Conservation (phyloP, 2,113 vertebrate species). For the Oxygymnocypris stewartii region DNA sequence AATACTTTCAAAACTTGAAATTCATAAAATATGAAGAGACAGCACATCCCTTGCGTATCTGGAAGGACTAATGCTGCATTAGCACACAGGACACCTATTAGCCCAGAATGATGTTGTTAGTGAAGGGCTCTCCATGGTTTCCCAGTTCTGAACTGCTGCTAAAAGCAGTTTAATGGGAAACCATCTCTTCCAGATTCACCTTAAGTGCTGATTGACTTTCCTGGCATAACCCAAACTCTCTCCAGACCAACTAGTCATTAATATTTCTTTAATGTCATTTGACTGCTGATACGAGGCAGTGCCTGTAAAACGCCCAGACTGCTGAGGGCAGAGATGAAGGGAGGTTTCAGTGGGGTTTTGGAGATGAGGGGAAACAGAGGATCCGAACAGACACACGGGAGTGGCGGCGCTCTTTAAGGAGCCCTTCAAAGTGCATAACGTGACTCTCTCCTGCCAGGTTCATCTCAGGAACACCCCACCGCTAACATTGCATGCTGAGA, state of each 20-base stretch:
- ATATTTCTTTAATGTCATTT: slow-evolving; percentile 30
- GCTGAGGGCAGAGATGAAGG: slow-evolving; percentile 2
- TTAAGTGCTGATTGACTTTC: slow-evolving; percentile 26
- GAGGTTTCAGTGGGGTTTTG: slow-evolving; percentile 10
- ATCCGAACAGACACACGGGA: neutral
- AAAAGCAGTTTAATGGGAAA: slow-evolving; percentile 45
- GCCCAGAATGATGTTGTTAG: slow-evolving; percentile 11
- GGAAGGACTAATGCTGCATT: slow-evolving; percentile 30
- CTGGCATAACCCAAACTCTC: neutral
- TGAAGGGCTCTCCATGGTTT: slow-evolving; percentile 30
- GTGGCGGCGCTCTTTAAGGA: slow-evolving; percentile 4
- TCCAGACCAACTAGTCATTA: slow-evolving; percentile 24
- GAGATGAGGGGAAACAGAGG: neutral
- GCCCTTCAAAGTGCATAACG: slow-evolving; percentile 39
- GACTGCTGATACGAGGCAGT: neutral
- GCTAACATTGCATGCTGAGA: slow-evolving; percentile 13
- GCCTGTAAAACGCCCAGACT: neutral
- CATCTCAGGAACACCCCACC: neutral
- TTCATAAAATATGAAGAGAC: slow-evolving; percentile 16
- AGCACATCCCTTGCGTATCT: neutral
- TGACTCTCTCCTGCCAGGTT: slow-evolving; percentile 25
- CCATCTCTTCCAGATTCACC: slow-evolving; percentile 1
- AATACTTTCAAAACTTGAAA: neutral
- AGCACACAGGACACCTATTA: slow-evolving; percentile 23
- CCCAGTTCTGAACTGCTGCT: slow-evolving; percentile 15